Evolutionary conservation across 2,797 vertebrate genomes (phyloP).

Genomic region (Leucoraja ocellata): DNA sequence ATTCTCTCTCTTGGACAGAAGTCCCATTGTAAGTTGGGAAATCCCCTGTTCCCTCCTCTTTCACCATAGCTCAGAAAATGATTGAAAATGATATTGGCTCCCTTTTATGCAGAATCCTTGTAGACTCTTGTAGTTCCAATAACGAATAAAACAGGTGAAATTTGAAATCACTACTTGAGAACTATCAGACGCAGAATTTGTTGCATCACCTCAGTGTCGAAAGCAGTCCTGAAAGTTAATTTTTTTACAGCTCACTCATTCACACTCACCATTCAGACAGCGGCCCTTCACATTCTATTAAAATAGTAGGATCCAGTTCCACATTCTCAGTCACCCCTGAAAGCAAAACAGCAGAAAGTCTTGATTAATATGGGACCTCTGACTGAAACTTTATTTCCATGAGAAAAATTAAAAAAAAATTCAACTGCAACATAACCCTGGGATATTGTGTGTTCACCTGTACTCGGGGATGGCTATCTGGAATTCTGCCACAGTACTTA

Average conservation of each 20-base stretch:
- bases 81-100: not conserved
- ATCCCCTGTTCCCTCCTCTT: not conserved
- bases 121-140: not conserved
- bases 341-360: slow-evolving; percentile 17
- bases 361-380: not conserved
- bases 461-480: not conserved
- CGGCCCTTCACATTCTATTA: not conserved
- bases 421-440: not conserved
- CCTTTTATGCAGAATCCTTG: not conserved
- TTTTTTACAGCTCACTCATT: not conserved
- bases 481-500: not conserved
- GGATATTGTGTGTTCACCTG: not conserved
- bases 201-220: not conserved
- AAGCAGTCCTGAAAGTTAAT: not conserved
- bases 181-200: not conserved
- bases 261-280: not conserved
- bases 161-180: not conserved
- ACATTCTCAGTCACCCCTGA: slow-evolving; percentile 15
- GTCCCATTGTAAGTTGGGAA: not conserved
- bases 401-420: not conserved
- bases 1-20: not conserved
- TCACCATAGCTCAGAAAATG: too few relatives aligned
- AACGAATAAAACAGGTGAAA: not conserved
- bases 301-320: not conserved
- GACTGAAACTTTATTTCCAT: not conserved